Evolutionary conservation across 2,888 invertebrate species (phyloP), one percentile per base, ranked within the genome.

Genomic region (Euclidia mi): DNA sequence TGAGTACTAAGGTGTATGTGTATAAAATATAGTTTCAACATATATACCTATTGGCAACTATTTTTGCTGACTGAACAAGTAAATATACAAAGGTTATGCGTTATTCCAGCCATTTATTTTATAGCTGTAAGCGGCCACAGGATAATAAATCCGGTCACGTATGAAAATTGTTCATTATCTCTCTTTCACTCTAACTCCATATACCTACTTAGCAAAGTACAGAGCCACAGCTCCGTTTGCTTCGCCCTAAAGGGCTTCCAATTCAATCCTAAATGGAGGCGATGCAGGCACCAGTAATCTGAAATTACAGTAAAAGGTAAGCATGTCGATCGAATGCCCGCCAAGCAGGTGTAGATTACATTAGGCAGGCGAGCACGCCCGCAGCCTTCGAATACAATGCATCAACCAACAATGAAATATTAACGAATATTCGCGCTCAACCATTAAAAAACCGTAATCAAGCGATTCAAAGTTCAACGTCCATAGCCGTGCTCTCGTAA

Each of bases 391-490:
- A 68, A 76, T 76, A 78, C 81, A 81, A 79, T 83, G 71, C 74
- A 77, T 78, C 58, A 69, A 61, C 75, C 66, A 78, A 86, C 84
- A 88, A 84, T 87, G 84, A 84, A 87, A 85, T 86, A 87, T 81
- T 76, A 85, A 85, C 84, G 82, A 90, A 89, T 86, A 88, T 84
- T 87, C 83, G 76, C 85, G 76, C 78, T 79, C 76, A 84, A 80
- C 87, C 87, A 91, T 91, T 91, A 90, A 92, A 89, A 91, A 90
- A 83, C 85, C 87, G 88, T 91, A 92, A 92, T 92, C 89, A 89
- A 83, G 78, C 86, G 87, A 89, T 91, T 88, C 81, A 85, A 82
- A 89, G 94, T 91, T 94, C 93, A 91, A 89, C 83, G 90, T 75
- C 88, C 89, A 87, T 66, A 79, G 84, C 81, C 81, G 78, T 79